Conservation (phyloP, 2,888 invertebrate genomes). For the Cremastinae sp. region DNA sequence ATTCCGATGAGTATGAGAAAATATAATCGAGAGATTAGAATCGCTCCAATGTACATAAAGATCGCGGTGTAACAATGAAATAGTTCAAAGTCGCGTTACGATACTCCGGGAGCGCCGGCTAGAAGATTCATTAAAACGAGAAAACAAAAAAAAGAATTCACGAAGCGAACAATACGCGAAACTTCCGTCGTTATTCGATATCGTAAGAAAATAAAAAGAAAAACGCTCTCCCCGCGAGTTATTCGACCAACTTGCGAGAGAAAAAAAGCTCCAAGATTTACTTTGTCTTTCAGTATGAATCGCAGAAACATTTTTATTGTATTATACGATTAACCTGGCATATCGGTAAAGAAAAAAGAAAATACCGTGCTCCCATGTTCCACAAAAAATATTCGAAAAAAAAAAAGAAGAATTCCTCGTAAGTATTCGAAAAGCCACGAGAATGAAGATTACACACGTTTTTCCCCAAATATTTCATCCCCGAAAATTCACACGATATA, state of each 20-base stretch:
- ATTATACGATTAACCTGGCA: conserved; percentile 38
- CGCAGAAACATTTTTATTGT: conserved; percentile 16
- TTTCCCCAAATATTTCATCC: conserved; percentile 4
- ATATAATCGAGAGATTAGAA: not conserved
- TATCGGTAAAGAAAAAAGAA: conserved; percentile 35
- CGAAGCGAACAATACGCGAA: conserved; percentile 21
- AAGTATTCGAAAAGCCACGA: not conserved
- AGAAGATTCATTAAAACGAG: not conserved
- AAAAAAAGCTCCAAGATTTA: conserved; percentile 4
- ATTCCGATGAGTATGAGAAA: not conserved
- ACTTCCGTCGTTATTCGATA: conserved; percentile 44
- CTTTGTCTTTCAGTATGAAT: not conserved
- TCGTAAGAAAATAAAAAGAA: not conserved
- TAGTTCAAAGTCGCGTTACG: not conserved
- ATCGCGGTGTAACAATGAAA: no score
- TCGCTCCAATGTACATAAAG: no score
- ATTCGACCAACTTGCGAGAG: not conserved
- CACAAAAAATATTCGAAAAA: conserved; percentile 22
- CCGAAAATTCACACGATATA: conserved; percentile 48
- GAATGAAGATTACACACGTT: conserved; percentile 6
- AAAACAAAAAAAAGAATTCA: no score
- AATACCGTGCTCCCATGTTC: conserved; percentile 18
- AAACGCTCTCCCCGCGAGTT: not conserved
- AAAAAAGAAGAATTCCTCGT: conserved; percentile 9
- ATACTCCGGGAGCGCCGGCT: conserved; percentile 11